phyloP scores from a whole-genome alignment of 2,888 invertebrate genomes.

The Sthenelais limicola region DNA sequence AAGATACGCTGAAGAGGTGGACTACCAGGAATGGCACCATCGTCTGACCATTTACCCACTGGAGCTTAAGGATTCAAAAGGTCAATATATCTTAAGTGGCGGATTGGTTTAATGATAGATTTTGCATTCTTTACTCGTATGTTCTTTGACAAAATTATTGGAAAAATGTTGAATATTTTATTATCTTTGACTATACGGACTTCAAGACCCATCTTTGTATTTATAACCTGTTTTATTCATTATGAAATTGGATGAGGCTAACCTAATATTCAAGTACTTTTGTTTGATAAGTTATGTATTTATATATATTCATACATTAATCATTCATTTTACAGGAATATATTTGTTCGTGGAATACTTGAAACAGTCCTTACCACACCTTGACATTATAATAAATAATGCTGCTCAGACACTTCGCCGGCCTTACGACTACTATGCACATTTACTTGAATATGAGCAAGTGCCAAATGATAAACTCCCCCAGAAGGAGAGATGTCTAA shows the following conservation, averaged over 20 bases:
- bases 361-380: conserved; percentile 34
- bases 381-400: conserved; percentile 46
- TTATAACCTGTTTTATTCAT: no score
- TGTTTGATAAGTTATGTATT: no score
- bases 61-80: conserved; percentile 39
- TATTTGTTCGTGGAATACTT: conserved; percentile 41
- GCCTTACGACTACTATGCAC: conserved; percentile 39
- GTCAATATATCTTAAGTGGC: conserved; percentile 20
- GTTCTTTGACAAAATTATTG: no score
- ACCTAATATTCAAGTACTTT: no score
- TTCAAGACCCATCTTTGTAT: no score
- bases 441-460: conserved; percentile 37
- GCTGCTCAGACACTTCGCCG: conserved; percentile 45
- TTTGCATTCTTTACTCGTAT: no score
- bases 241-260: no score
- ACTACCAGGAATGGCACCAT: conserved; percentile 31
- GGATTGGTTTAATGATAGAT: no score
- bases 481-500: background rate
- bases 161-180: no score
- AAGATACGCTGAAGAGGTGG: conserved; percentile 27
- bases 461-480: conserved; percentile 33
- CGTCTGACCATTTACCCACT: conserved; percentile 36
- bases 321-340: conserved; percentile 40
- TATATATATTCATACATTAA: no score
- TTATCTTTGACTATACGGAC: no score